phyloP scores from a whole-genome alignment of 2,888 invertebrate genomes.

The Hecatera dysodea region DNA sequence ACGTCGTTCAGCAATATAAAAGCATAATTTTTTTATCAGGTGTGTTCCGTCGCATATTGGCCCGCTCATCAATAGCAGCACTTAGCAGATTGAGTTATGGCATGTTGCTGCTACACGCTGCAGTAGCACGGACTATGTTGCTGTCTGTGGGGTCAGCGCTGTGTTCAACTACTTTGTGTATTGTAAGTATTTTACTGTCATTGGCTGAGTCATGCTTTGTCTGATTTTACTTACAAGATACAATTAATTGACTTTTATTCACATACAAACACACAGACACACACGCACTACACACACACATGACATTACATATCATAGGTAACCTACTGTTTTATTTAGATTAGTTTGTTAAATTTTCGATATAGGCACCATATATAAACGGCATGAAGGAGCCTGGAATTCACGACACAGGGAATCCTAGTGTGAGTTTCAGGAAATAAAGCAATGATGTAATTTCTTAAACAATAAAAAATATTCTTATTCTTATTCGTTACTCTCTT shows the following conservation, averaged over 20 bases:
- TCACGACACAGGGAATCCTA: too few relatives aligned
- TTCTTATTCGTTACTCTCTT: neutral
- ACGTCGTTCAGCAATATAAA: too few relatives aligned
- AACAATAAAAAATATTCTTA: too few relatives aligned
- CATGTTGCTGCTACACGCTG: constrained; percentile 89
- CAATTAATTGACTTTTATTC: neutral
- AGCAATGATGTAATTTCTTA: too few relatives aligned
- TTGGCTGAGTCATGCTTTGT: neutral
- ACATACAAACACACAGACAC: too few relatives aligned
- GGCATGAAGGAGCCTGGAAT: too few relatives aligned
- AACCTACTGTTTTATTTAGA: too few relatives aligned
- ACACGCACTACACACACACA: too few relatives aligned
- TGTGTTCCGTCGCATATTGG: constrained; percentile 81
- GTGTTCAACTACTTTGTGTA: constrained; percentile 84
- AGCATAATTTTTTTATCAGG: constrained; percentile 70
- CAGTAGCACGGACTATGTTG: constrained; percentile 84
- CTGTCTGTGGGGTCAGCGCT: constrained; percentile 84
- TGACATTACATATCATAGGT: too few relatives aligned
- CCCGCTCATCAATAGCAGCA: constrained; percentile 85
- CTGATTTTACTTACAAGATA: neutral
- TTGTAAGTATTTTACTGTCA: constrained; percentile 79
- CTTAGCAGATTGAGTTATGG: constrained; percentile 90
- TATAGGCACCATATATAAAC: too few relatives aligned
- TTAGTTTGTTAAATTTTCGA: too few relatives aligned
- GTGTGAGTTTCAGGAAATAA: too few relatives aligned